These are phyloP conservation scores for Rugalucina vietnamica DNA, from an alignment of 2,888 invertebrate species.

Conservation along the genomic window DNA sequence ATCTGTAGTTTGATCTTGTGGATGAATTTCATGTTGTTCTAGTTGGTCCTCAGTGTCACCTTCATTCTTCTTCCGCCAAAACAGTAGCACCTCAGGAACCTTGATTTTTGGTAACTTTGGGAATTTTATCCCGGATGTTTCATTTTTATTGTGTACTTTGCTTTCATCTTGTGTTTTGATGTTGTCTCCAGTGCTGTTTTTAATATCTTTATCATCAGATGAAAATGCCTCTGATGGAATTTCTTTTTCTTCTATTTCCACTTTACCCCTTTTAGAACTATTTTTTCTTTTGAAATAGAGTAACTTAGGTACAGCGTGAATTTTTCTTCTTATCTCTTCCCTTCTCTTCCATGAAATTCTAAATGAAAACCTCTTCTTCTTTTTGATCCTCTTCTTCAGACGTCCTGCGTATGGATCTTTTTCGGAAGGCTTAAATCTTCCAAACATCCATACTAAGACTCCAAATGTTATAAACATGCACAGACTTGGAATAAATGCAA, in stretches of 20 bases:
- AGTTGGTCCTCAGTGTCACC: neutral
- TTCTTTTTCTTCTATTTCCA: slow-evolving; percentile 33
- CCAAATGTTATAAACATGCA: slow-evolving; percentile 77
- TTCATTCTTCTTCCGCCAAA: neutral
- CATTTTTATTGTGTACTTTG: too few species aligned
- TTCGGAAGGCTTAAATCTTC: slow-evolving; percentile 75
- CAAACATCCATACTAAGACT: slow-evolving; percentile 77
- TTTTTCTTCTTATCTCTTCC: slow-evolving; percentile 57
- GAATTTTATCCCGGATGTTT: too few species aligned
- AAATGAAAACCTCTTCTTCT: slow-evolving; percentile 59
- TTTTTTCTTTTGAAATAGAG: slow-evolving; percentile 61
- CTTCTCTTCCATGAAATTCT: slow-evolving; percentile 48
- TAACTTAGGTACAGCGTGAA: slow-evolving; percentile 68
- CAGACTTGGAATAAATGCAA: slow-evolving; percentile 84
- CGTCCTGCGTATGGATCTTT: slow-evolving; percentile 78
- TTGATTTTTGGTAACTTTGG: too few species aligned
- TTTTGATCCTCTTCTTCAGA: slow-evolving; percentile 72
- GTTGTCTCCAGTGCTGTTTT: neutral
- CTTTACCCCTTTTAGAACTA: slow-evolving; percentile 16
- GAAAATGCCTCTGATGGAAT: slow-evolving; percentile 51
- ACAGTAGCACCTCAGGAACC: neutral
- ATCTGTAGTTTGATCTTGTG: neutral
- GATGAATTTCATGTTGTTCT: neutral
- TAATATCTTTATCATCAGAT: slow-evolving; percentile 15
- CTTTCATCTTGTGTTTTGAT: neutral